Percentiles rank a stretch among this genome's conserved stretches.
These are phyloP conservation scores for Kryptolebias marmoratus DNA, from an alignment of 2,113 vertebrate genomes.

Conservation along the genomic window DNA sequence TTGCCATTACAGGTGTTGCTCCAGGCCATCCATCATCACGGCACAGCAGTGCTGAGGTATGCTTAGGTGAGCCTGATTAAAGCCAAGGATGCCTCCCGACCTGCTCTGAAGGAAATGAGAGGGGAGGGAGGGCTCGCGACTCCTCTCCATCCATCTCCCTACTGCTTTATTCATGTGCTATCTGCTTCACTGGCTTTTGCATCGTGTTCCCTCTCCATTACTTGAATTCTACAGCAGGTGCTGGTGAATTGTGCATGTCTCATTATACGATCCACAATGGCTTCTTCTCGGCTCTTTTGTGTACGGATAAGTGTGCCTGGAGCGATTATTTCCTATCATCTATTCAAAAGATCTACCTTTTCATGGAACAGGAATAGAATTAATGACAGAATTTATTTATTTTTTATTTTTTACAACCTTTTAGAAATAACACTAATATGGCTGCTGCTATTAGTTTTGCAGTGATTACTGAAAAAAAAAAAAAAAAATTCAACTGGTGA, in stretches of 20 bases:
- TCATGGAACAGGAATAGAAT: slow-evolving; percentile 20
- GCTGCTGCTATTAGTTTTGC: neutral
- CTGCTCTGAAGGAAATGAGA: slow-evolving; percentile 56
- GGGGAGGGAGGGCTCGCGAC: slow-evolving; percentile 30
- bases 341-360: slow-evolving; percentile 23
- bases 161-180: slow-evolving; percentile 71
- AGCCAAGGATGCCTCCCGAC: slow-evolving; percentile 68
- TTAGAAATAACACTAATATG: neutral
- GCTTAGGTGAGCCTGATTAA: slow-evolving; percentile 77
- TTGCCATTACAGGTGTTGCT: slow-evolving; percentile 61
- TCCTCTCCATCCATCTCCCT: slow-evolving; percentile 67
- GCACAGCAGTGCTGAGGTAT: slow-evolving; percentile 54
- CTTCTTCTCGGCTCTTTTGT: slow-evolving; percentile 33
- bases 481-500: neutral
- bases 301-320: slow-evolving; percentile 33
- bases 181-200: slow-evolving; percentile 64
- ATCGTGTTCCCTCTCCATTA: slow-evolving; percentile 64
- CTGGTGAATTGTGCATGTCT: slow-evolving; percentile 58
- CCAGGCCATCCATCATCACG: slow-evolving; percentile 72
- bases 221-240: slow-evolving; percentile 61
- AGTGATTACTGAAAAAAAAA: neutral
- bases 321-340: slow-evolving; percentile 35
- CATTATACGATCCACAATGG: slow-evolving; percentile 50
- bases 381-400: neutral
- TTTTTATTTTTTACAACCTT: neutral